Base-by-base conservation (phyloP, 1,140 invertebrate genomes). In the Lasioglossum baleicum region DNA sequence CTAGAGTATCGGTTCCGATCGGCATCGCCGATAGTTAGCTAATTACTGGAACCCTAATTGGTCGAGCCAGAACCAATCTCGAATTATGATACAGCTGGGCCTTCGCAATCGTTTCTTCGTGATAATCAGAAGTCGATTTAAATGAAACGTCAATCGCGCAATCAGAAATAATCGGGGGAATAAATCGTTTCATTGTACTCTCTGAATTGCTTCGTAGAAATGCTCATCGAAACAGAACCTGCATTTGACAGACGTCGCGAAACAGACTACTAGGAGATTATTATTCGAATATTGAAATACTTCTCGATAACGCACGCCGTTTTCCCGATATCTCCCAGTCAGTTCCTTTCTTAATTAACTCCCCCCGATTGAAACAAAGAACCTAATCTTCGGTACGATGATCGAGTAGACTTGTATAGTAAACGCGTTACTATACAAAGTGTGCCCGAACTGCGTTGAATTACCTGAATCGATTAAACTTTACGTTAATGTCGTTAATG, bases 401-500 rank as follows among this genome's bases (percentile, higher is more conserved):
- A 48, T 71, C 48, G 1, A 31, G 48, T 35, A 73, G 72, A 65
- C 72, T 58, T 73, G 61, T 65, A 35, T 35, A 6, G 48, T 78
- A 73, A 78, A 72, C 69, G 40, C 2, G 56, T 79, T 79, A 79
- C 60, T n/a, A n/a, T n/a, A n/a, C n/a, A n/a, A n/a, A n/a, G n/a
- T n/a, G n/a, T n/a, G n/a, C 15, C 8, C 7, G 31, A 61, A 1
- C 61, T 65, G 60, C 35, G 17, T 72, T 72, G 60, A 64, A 64
- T 72, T 73, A 53, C 35, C 48, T 4, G 53, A 64, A 58, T 77
- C 68, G 35, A 65, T 22, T 56, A 15, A 73, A 79, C 69, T 73
- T 65, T 11, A 44, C 10, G 35, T 48, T 72, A 58, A 79, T 56
- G 31, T 4, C 26, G 40, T 58, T 73, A 53, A 65, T 79, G 56